Base-by-base conservation (phyloP, 2,888 invertebrate genomes). In the Aphelenchoides bicaudatus region DNA sequence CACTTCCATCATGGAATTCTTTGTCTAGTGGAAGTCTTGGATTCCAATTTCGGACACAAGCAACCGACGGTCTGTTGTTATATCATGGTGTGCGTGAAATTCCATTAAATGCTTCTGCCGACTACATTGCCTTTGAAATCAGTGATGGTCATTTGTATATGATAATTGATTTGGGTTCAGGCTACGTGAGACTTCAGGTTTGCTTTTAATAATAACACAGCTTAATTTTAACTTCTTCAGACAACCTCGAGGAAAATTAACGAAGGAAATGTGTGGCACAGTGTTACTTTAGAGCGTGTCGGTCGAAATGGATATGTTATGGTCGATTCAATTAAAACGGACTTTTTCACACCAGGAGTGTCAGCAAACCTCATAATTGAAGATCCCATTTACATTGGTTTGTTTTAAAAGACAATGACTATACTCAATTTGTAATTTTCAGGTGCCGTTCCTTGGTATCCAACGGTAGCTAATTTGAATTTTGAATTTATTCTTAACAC, bases 141-240 rank as follows among this genome's bases (percentile, higher is more conserved):
- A 85, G 93, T 66, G 90, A 90, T 69, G 92, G 94, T 0, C 89
- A 92, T 80, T 86, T 96, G 65, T 92, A 90, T 82, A 86, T 93
- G 23, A 86, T 92, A 21, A 73, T 92, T 74, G 91, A 93, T 79
- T 84, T 94, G 47, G 94, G 94, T 0, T 89, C 91, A 2, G 93
- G 93, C 0, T 87, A 89, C 0, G 86, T 89, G 2, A 87, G 90
- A 76, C 87, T 91, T 53, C 85, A 90, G 71, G 74, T 72, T 25
- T 3, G 3, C 16, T 61, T 10, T n/a, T 43, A 58, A 37, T 58
- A 43, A 13, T 23, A 37, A 27, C 6, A 4, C 10, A 56, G 5
- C 51, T 25, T 63, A 23, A 25, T 25, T 21, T 30, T 31, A 48
- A 6, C 10, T 29, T 23, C 39, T 62, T n/a, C 61, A 73, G 66